A percentile compares a stretch with the other conserved stretches of the same genome.
phyloP scores from a whole-genome alignment of 92 coral and sea anemone genomes.

The Epizoanthus ramosus region DNA sequence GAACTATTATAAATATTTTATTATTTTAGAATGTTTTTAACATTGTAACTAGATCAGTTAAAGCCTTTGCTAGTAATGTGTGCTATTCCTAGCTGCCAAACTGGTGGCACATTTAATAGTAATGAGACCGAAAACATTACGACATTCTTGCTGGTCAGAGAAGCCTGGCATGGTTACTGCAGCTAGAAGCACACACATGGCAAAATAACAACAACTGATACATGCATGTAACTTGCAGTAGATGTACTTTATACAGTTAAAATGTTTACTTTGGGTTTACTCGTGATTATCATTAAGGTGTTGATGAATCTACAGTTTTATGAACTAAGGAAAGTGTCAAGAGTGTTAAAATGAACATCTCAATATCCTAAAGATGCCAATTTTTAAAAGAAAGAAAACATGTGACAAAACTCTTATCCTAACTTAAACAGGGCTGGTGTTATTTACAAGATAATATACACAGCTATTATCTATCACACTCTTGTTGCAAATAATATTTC shows the following conservation, averaged over 20 bases:
- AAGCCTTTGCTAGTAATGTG: too few species aligned
- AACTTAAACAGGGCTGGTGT: not conserved
- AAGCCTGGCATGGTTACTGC: conserved; percentile 13
- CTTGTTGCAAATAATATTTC: not conserved
- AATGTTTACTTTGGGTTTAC: not conserved
- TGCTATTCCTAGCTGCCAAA: too few species aligned
- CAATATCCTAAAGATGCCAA: not conserved
- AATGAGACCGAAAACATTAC: not conserved
- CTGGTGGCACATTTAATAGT: too few species aligned
- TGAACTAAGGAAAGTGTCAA: not conserved
- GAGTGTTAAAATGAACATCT: not conserved
- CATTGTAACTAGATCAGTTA: too few species aligned
- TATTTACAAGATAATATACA: not conserved
- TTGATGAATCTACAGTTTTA: conserved; percentile 3
- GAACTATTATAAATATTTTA: too few species aligned
- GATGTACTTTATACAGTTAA: conserved; percentile 2
- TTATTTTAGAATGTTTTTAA: too few species aligned
- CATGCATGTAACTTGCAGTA: not conserved
- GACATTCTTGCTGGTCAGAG: conserved; percentile 13
- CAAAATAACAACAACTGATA: not conserved
- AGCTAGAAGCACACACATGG: not conserved
- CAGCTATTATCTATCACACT: not conserved
- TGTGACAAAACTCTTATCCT: not conserved
- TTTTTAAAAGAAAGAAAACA: not conserved
- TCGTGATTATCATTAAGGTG: not conserved